Percentiles rank a stretch among this genome's conserved stretches.
Evolutionary conservation across 1,140 invertebrate genomes (phyloP).

Genomic region (Drosophila paulistorum): DNA sequence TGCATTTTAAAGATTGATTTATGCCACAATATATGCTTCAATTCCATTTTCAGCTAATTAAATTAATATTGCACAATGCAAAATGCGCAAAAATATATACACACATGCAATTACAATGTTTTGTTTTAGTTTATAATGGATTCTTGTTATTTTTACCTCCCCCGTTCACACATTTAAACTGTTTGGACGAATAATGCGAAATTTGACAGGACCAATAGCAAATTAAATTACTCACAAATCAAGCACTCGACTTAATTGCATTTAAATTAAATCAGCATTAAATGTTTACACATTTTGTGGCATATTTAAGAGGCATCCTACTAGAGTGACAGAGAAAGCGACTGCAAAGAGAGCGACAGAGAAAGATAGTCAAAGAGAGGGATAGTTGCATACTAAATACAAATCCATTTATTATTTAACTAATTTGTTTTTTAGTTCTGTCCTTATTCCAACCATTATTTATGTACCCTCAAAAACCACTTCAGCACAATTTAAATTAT

Average conservation of each 20-base stretch:
- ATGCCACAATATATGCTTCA: background rate
- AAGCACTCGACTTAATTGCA: constrained; percentile 76
- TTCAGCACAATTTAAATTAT: constrained; percentile 3
- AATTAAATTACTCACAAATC: constrained; percentile 53
- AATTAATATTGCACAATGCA: constrained; percentile 4
- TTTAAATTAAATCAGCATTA: constrained; percentile 80
- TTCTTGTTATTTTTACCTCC: background rate
- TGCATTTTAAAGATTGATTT: constrained; percentile 4
- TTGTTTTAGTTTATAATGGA: background rate
- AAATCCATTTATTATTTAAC: constrained; percentile 57
- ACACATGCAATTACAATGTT: background rate
- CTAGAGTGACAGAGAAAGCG: background rate
- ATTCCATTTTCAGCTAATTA: constrained; percentile 4
- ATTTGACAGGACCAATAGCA: constrained; percentile 18
- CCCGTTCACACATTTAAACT: background rate
- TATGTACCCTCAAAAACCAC: constrained; percentile 18
- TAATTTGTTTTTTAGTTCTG: constrained; percentile 58
- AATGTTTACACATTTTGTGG: constrained; percentile 73
- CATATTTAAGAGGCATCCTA: constrained; percentile 29
- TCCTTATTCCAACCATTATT: constrained; percentile 39
- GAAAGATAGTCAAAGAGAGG: background rate
- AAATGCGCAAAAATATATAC: background rate
- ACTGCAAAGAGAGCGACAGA: background rate
- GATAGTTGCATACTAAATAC: background rate
- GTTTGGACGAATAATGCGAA: constrained; percentile 28